Conservation (phyloP, 92 coral and sea anemone species). For the Porites rus region DNA sequence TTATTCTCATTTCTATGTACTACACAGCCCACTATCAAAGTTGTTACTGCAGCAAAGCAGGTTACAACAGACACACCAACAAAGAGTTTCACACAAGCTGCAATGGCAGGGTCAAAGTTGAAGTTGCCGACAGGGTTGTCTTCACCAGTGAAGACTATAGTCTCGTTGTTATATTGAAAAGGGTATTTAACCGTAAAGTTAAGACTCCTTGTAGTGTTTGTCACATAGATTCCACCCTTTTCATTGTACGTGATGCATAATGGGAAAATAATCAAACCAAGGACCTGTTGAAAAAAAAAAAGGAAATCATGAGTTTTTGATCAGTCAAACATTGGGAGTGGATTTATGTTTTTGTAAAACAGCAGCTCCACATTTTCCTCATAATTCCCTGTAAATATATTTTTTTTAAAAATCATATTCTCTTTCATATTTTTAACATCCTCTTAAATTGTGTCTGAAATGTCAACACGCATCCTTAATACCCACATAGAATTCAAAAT, state of each 20-base stretch:
- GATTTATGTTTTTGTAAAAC: no score
- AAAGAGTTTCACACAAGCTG: conserved; percentile 78
- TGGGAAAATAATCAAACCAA: conserved; percentile 60
- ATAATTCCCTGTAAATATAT: no score
- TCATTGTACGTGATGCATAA: conserved; percentile 68
- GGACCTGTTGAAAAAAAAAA: conserved; percentile 41
- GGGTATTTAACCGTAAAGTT: conserved; percentile 86
- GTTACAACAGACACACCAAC: conserved; percentile 68
- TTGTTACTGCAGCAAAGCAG: conserved; percentile 56
- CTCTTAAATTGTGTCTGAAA: no score
- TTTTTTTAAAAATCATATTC: no score
- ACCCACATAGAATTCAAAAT: no score
- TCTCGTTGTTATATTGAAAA: conserved; percentile 73
- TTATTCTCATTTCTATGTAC: conserved; percentile 56
- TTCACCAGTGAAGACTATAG: conserved; percentile 74
- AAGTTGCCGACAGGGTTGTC: conserved; percentile 39
- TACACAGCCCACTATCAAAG: conserved; percentile 58
- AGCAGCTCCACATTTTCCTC: no score
- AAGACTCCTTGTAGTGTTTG: conserved; percentile 46
- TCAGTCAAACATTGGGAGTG: no score
- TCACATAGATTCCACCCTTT: conserved; percentile 64
- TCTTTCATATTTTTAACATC: no score
- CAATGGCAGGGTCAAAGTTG: conserved; percentile 83
- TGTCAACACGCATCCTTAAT: no score
- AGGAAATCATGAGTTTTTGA: background rate